These are phyloP conservation scores for Australoheros facetus DNA, from an alignment of 2,797 vertebrate genomes.

Conservation along the genomic window DNA sequence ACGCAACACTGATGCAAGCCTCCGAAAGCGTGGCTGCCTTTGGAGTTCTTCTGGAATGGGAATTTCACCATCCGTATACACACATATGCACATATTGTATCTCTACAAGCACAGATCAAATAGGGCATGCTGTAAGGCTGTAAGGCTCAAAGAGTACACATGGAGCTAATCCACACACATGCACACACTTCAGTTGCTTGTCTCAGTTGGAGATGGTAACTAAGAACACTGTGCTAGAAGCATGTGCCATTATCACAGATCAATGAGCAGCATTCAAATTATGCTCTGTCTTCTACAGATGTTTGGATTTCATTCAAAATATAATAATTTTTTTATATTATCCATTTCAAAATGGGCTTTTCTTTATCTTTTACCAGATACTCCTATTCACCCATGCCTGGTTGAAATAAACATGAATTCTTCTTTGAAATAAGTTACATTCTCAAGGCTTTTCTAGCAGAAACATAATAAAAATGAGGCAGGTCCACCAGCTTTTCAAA, in stretches of 20 bases:
- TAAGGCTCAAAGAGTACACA: constrained; percentile 16
- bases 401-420: background rate
- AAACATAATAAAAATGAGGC: background rate
- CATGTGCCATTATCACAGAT: constrained; percentile 49
- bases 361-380: constrained; percentile 49
- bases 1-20: constrained; percentile 76
- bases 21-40: constrained; percentile 62
- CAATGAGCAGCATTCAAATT: constrained; percentile 26
- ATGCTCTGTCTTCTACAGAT: constrained; percentile 44
- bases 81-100: constrained; percentile 23
- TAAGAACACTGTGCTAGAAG: constrained; percentile 36
- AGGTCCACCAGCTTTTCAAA: background rate
- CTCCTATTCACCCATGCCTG: constrained; percentile 1
- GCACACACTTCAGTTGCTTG: constrained; percentile 26
- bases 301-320: constrained; percentile 61
- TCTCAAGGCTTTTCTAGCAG: background rate
- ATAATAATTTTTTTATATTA: constrained; percentile 61
- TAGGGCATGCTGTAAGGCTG: constrained; percentile 6
- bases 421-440: background rate
- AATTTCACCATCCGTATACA: constrained; percentile 56
- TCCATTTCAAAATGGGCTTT: constrained; percentile 32
- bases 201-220: constrained; percentile 34
- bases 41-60: constrained; percentile 44
- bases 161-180: background rate
- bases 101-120: constrained; percentile 44